phyloP scores from a whole-genome alignment of 2,888 invertebrate genomes.

The Liposcelis brunnea region DNA sequence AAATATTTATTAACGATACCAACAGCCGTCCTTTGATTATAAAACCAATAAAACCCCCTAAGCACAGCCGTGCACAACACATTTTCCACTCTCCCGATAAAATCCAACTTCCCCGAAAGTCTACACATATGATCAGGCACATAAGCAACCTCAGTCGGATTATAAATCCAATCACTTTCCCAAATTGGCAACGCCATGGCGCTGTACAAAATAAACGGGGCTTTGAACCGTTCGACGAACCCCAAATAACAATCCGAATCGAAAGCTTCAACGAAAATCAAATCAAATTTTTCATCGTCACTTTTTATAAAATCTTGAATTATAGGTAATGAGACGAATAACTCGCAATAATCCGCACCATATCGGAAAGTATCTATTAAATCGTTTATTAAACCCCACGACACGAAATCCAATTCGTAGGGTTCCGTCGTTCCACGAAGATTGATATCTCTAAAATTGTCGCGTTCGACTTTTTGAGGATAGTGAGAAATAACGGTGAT shows the following conservation, averaged over 20 bases:
- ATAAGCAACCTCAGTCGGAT: slow-evolving; percentile 13
- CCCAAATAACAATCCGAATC: slow-evolving; percentile 13
- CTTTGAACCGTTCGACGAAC: slow-evolving; percentile 11
- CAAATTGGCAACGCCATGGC: slow-evolving; percentile 12
- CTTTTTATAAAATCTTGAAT: not conserved
- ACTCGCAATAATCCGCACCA: not conserved
- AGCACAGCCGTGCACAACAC: not conserved
- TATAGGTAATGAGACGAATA: not conserved
- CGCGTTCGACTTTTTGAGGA: slow-evolving; percentile 12
- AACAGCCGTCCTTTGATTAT: not conserved
- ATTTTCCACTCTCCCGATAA: not conserved
- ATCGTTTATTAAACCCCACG: not conserved
- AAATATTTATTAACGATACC: slow-evolving; percentile 10
- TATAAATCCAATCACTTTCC: slow-evolving; percentile 12
- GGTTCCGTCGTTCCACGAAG: not conserved
- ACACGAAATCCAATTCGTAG: not conserved
- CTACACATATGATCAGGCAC: slow-evolving; percentile 9
- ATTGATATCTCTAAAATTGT: slow-evolving; percentile 11
- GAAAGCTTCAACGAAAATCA: slow-evolving; percentile 13
- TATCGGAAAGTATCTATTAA: not conserved
- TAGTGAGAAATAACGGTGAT: slow-evolving; percentile 17
- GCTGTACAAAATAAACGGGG: slow-evolving; percentile 12
- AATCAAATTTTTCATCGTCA: slow-evolving; percentile 8
- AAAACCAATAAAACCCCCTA: not conserved
- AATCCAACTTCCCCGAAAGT: not conserved